Conservation (phyloP, 2,797 vertebrate species). For the Microctenopoma lineatum region DNA sequence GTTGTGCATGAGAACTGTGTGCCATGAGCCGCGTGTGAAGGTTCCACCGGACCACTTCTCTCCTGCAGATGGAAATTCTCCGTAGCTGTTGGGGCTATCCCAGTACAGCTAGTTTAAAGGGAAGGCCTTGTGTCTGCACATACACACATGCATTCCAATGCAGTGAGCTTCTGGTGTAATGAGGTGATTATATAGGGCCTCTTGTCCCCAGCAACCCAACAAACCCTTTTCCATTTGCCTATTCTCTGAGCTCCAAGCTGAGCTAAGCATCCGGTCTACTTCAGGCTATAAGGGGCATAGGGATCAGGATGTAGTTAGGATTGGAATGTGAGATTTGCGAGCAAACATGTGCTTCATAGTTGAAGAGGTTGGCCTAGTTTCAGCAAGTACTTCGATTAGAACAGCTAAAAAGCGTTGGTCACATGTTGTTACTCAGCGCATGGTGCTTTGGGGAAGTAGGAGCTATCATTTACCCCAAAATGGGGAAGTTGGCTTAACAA, state of each 20-base stretch:
- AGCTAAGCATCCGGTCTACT: conserved; percentile 70
- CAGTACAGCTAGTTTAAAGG: conserved; percentile 54
- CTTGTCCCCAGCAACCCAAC: conserved; percentile 66
- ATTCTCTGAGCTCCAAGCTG: conserved; percentile 53
- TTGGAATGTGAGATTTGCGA: conserved; percentile 60
- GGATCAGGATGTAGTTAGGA: conserved; percentile 71
- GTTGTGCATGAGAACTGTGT: conserved; percentile 1
- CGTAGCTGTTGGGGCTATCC: conserved; percentile 50
- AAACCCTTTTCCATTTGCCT: conserved; percentile 55
- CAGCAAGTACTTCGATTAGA: conserved; percentile 7
- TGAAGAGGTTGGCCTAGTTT: conserved; percentile 35
- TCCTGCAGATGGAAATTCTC: conserved; percentile 51
- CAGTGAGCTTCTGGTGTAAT: conserved; percentile 70
- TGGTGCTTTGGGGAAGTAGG: background rate
- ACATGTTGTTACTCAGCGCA: background rate
- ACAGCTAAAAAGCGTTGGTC: conserved; percentile 10
- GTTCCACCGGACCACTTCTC: conserved; percentile 8
- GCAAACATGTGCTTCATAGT: conserved; percentile 36
- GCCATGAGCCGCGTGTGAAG: conserved; percentile 7
- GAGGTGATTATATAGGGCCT: conserved; percentile 76
- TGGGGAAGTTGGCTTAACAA: background rate
- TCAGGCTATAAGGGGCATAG: conserved; percentile 53
- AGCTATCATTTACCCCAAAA: conserved; percentile 14
- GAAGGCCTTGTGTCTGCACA: conserved; percentile 54
- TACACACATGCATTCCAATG: conserved; percentile 61